Base-by-base conservation (phyloP, 2,888 invertebrate species). In the Poecilus cupreus region DNA sequence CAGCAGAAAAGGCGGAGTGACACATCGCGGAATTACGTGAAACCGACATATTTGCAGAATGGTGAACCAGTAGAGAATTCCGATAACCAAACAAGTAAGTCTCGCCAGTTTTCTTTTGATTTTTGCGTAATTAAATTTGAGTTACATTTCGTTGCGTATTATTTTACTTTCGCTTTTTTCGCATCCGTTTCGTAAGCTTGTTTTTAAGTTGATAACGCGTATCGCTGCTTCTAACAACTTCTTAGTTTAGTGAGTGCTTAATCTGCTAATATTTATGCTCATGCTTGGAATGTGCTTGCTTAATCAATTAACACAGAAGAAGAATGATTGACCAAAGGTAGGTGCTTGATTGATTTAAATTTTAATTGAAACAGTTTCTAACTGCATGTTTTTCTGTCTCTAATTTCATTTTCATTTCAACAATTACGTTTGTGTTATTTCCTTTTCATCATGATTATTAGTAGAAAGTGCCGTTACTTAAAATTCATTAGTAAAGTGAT, bases 1-100 rank as follows among this genome's bases (percentile, higher is more conserved):
- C 80, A 87, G 16, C 87, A 87, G 72, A 86, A 81, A 75, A 16
- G 75, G 26, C 37, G 81, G n/a, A 79, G 79, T 51, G 79, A 79
- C 11, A 32, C 49, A 6, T 32, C 79, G 16, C 20, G 79, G 11
- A 54, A 72, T 10, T 80, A 20, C n/a, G 24, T 72, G 3, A 80
- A 80, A 39, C 80, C 80, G 11, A 24, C 20, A 20, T 70, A 68
- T 20, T 18, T 80, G 20, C 80, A 80, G 54, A 80, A 80, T 57
- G 80, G 80, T 32, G 80, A 80, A 13, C 80, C 26, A 39, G 39
- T 39, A 16, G 80, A 80, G 16, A 54, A 43, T n/a, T n/a, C 46
- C 22, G 80, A 80, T 22, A 80, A 54, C 72, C 80, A 78, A 46
- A 60, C 80, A 80, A 80, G 80, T 80, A 72, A 80, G 80, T 72